Percentiles rank a stretch among this genome's conserved stretches.
Conservation (phyloP, 2,797 vertebrate species). For the Cossypha caffra region DNA sequence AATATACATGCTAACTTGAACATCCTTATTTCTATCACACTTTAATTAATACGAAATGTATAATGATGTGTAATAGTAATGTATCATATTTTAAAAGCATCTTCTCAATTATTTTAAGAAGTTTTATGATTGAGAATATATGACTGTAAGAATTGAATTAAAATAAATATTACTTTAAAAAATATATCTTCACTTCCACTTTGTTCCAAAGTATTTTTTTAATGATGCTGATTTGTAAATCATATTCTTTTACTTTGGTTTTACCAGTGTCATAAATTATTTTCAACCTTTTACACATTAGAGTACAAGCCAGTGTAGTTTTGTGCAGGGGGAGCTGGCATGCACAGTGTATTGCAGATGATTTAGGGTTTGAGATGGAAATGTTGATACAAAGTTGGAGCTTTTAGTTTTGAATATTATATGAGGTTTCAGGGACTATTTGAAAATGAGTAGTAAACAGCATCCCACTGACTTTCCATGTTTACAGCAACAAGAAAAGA, state of each 20-base stretch:
- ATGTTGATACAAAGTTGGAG: background rate
- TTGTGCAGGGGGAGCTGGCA: background rate
- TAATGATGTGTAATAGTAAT: background rate
- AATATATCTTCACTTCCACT: background rate
- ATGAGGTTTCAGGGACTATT: background rate
- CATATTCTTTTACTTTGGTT: background rate
- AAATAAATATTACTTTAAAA: background rate
- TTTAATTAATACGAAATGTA: background rate
- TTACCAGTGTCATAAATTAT: background rate
- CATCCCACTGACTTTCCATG: background rate
- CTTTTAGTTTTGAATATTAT: background rate
- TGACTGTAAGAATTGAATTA: background rate
- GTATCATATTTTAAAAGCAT: background rate
- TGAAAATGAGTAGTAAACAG: background rate
- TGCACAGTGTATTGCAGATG: accelerated
- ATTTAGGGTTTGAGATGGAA: background rate
- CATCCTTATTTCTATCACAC: background rate
- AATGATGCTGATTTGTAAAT: background rate
- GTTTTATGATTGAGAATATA: background rate
- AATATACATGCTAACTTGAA: background rate
- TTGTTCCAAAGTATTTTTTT: background rate
- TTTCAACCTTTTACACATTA: background rate
- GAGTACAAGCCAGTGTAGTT: background rate
- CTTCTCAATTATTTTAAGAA: background rate
- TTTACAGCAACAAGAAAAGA: background rate